Evolutionary conservation across 2,797 vertebrate species (phyloP).

Genomic region (Pristis pectinata): DNA sequence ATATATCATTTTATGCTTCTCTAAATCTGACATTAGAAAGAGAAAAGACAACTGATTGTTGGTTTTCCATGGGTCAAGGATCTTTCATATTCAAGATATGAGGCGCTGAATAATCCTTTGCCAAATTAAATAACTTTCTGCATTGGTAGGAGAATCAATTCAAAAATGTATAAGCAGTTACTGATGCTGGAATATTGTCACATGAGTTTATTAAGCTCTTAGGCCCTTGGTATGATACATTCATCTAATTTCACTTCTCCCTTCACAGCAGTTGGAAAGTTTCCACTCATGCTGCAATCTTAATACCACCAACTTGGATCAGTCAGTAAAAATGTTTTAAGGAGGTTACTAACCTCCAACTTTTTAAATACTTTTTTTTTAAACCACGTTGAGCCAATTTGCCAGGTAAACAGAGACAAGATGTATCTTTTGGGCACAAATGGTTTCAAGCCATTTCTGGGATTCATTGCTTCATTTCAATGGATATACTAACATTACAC

Average conservation of each 20-base stretch:
- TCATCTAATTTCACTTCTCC: conserved; percentile 11
- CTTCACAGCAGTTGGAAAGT: neutral
- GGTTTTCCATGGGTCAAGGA: neutral
- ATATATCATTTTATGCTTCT: conserved; percentile 7
- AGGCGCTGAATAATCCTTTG: neutral
- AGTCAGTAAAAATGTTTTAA: too few species aligned
- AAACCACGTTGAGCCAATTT: too few species aligned
- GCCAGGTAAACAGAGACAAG: too few species aligned
- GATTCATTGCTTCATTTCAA: too few species aligned
- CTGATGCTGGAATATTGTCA: neutral
- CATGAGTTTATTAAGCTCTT: neutral
- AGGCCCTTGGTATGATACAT: neutral
- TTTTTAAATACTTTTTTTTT: too few species aligned
- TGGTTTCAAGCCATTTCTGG: too few species aligned
- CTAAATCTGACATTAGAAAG: neutral
- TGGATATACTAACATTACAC: too few species aligned
- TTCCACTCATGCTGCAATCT: neutral
- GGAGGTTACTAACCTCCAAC: too few species aligned
- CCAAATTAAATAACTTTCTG: conserved; percentile 2
- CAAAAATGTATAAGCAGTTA: neutral
- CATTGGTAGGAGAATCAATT: conserved; percentile 10
- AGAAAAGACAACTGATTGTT: neutral
- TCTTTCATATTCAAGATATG: neutral
- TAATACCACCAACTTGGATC: neutral
- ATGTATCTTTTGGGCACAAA: too few species aligned